Evolutionary conservation across 2,113 vertebrate genomes (phyloP).

Genomic region (Antennarius striatus): DNA sequence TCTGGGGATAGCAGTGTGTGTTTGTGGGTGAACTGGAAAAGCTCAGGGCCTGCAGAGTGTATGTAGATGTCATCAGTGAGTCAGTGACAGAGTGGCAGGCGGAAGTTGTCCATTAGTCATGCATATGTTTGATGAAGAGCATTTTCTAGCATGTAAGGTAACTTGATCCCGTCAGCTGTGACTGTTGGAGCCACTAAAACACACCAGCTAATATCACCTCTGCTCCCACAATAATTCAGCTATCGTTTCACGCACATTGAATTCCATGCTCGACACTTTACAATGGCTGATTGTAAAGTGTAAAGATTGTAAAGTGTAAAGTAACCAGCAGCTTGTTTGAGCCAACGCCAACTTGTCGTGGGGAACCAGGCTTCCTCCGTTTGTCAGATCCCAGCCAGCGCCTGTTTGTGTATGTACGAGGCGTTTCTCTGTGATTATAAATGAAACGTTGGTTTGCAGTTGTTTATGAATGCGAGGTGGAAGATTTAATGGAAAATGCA

Average conservation of each 20-base stretch:
- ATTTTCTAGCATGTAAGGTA: not conserved
- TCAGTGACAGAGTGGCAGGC: constrained; percentile 8
- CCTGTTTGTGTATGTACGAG: constrained; percentile 22
- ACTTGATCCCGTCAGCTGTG: constrained; percentile 1
- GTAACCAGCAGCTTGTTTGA: constrained; percentile 54
- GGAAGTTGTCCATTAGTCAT: not conserved
- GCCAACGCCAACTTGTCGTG: constrained; percentile 57
- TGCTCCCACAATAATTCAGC: constrained; percentile 7
- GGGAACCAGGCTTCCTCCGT: constrained; percentile 50
- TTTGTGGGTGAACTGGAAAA: constrained; percentile 31
- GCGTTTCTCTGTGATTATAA: constrained; percentile 9
- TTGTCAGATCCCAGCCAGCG: constrained; percentile 34
- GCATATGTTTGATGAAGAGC: not conserved
- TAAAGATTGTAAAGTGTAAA: constrained; percentile 63
- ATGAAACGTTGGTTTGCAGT: constrained; percentile 1
- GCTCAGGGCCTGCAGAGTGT: constrained; percentile 9
- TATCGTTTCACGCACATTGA: constrained; percentile 22
- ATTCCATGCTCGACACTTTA: constrained; percentile 33
- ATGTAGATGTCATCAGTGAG: constrained; percentile 29
- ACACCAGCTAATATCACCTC: not conserved
- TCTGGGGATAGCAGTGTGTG: constrained; percentile 25
- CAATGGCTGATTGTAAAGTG: constrained; percentile 31
- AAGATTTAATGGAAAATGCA: constrained; percentile 13
- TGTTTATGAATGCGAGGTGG: constrained; percentile 7
- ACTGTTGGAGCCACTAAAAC: constrained; percentile 12